Percentiles rank a stretch among this genome's conserved stretches.
Conservation (phyloP, 1,140 invertebrate species). For the Lamellibrachia luymesi region DNA sequence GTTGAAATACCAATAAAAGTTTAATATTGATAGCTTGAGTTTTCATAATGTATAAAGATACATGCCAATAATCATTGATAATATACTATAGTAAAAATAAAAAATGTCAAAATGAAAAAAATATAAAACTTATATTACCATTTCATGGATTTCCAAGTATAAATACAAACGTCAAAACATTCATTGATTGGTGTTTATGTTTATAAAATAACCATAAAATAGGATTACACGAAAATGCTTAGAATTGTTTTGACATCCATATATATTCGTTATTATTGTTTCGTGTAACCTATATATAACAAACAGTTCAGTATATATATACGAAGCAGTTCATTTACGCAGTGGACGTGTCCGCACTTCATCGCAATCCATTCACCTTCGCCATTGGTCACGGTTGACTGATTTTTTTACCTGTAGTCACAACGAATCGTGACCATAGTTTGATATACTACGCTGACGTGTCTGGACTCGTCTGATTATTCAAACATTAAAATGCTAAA, state of each 20-base stretch:
- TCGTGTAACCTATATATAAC: too few relatives aligned
- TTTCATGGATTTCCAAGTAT: not conserved
- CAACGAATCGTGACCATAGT: not conserved
- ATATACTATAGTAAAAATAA: not conserved
- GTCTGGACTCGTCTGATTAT: not conserved
- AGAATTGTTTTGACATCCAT: too few relatives aligned
- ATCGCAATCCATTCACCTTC: not conserved
- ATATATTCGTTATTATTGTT: too few relatives aligned
- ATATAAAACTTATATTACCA: not conserved
- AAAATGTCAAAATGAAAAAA: not conserved
- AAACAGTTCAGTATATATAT: too few relatives aligned
- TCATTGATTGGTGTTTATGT: not conserved
- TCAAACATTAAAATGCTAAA: not conserved
- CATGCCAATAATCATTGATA: not conserved
- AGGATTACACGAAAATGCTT: too few relatives aligned
- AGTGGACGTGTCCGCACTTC: not conserved
- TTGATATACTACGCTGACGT: not conserved
- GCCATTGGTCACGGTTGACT: not conserved
- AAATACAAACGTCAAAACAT: not conserved
- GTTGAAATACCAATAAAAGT: not conserved
- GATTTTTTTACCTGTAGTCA: not conserved
- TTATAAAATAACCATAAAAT: too few relatives aligned
- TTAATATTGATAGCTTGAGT: not conserved
- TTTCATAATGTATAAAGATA: not conserved
- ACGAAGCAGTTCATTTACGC: too few relatives aligned